phyloP scores from a whole-genome alignment of 2,113 vertebrate genomes.

The Xerus inauris region DNA sequence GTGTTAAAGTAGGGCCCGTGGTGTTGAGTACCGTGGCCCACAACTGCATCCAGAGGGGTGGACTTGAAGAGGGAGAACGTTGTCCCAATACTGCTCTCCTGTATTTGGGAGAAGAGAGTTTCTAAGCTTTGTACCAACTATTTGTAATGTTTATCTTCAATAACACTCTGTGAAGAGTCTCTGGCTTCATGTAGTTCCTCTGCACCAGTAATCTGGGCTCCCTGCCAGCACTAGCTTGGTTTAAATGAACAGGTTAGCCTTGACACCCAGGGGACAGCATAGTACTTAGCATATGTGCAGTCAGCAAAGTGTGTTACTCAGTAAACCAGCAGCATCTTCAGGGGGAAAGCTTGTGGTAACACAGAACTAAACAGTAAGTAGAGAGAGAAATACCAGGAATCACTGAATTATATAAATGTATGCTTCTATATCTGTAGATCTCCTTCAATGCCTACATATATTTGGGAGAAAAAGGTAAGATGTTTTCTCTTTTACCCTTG shows the following conservation, averaged over 20 bases:
- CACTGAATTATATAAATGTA: background rate
- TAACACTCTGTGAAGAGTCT: background rate
- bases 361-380: background rate
- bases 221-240: background rate
- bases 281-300: background rate
- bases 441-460: background rate
- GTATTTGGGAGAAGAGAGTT: background rate
- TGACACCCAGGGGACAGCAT: background rate
- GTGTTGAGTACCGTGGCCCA: background rate
- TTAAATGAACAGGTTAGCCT: background rate
- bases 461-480: conserved; percentile 31
- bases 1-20: accelerated
- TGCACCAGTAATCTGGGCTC: background rate
- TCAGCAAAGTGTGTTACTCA: background rate
- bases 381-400: background rate
- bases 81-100: background rate
- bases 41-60: accelerated
- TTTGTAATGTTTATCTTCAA: background rate
- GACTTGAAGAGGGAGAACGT: accelerated
- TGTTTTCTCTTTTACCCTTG: background rate
- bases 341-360: background rate
- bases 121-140: background rate
- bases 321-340: background rate
- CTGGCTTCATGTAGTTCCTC: background rate
- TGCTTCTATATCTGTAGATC: background rate